phyloP scores from a whole-genome alignment of 2,113 vertebrate genomes.

The Arenaria interpres region DNA sequence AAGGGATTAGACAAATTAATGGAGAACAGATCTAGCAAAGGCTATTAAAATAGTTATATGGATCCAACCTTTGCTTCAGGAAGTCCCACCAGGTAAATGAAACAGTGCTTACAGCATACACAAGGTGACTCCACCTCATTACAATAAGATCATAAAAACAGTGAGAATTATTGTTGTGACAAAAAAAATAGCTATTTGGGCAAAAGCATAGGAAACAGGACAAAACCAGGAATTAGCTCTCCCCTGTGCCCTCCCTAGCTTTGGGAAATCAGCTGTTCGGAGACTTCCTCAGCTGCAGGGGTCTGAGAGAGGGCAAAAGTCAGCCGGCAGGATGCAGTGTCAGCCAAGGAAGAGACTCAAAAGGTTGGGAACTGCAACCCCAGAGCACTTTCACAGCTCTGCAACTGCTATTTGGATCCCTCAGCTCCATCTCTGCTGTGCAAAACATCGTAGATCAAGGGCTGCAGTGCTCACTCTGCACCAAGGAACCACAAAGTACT shows the following conservation, averaged over 20 bases:
- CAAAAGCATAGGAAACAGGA: neutral
- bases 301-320: conserved; percentile 56
- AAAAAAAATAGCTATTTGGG: neutral
- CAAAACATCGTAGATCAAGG: neutral
- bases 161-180: neutral
- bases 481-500: neutral
- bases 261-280: conserved; percentile 42
- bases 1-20: conserved; percentile 15
- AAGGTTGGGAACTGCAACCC: neutral
- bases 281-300: conserved; percentile 24
- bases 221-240: neutral
- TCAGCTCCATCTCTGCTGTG: neutral
- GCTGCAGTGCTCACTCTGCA: neutral
- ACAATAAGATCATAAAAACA: neutral
- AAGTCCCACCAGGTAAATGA: conserved; percentile 24
- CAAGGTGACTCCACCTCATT: neutral
- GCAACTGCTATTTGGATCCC: neutral
- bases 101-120: neutral
- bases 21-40: neutral
- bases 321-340: conserved; percentile 2
- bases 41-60: neutral
- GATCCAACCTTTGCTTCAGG: neutral
- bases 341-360: conserved; percentile 36
- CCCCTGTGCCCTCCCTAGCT: neutral
- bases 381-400: neutral